These are phyloP conservation scores for Athrips mouffetella DNA, from an alignment of 2,888 invertebrate species.

Conservation along the genomic window DNA sequence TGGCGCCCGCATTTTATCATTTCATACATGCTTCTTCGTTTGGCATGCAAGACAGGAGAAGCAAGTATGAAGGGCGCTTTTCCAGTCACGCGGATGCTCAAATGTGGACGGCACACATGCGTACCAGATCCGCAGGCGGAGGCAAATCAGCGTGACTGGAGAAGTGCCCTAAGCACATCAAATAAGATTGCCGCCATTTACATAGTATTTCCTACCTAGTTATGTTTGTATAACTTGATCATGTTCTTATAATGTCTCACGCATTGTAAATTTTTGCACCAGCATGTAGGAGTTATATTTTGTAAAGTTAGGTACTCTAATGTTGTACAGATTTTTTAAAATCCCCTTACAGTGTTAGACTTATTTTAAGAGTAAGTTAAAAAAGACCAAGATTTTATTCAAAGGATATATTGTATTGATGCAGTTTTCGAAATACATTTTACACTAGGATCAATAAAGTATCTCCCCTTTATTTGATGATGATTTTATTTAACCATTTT, in stretches of 20 bases:
- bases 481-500: constrained; percentile 40
- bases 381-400: constrained; percentile 74
- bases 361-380: constrained; percentile 68
- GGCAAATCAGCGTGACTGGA: no score
- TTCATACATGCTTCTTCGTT: no score
- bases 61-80: no score
- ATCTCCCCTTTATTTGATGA: constrained; percentile 57
- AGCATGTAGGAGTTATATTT: constrained; percentile 45
- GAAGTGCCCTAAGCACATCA: no score
- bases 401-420: constrained; percentile 72
- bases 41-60: no score
- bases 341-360: constrained; percentile 51
- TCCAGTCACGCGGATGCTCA: no score
- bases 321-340: constrained; percentile 66
- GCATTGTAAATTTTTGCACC: constrained; percentile 58
- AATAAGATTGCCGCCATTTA: no score
- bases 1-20: no score
- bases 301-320: constrained; percentile 59
- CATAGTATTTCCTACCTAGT: no score
- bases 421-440: constrained; percentile 76
- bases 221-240: no score
- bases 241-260: constrained; percentile 19
- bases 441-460: constrained; percentile 78
- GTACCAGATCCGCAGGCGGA: no score
- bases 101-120: no score